Base-by-base conservation (phyloP, 2,888 invertebrate species). In the Hirtodrosophila confusa region DNA sequence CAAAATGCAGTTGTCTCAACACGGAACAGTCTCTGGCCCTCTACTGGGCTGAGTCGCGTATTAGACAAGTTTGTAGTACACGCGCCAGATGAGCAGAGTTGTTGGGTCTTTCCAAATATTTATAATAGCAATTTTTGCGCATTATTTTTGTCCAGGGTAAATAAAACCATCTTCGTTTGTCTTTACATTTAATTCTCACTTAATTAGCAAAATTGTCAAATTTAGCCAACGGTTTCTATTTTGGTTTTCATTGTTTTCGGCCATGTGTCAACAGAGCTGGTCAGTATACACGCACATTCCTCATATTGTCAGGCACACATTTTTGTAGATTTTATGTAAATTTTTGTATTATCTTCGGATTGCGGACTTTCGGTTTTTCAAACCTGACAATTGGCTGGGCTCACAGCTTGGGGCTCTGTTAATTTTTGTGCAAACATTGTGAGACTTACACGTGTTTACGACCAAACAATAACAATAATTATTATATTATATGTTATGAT, bases 181-280 rank as follows among this genome's bases (percentile, higher is more conserved):
- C 29, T 27, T 11, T 7, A 1, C 17, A 33, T 65, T 45, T 65
- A 48, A 45, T 58, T 54, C 47, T 9, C 17, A 24, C 49, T 70
- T 53, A 69, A 71, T 70, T 71, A 72, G 57, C 71, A 37, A 65
- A 60, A 39, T 66, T 57, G 53, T 71, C 73, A 60, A 67, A 48
- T 58, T 70, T 75, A 60, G 71, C 37, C 55, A 60, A 12, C 43
- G 24, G 43, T 55, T 53, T 61, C 53, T 69, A 71, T 62, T 72
- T 63, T 47, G 23, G 33, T 49, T 23, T 39, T 29, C 10, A 51
- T 57, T 53, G 53, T 53, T 58, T 51, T 60, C 10, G 37, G 9
- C 23, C 41, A 43, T 62, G 37, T 60, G 49, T 57, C 62, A 65
- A 75, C 53, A 43, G 36, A 65, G 9, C 29, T 51, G 49, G 31